phyloP scores from a whole-genome alignment of 2,888 invertebrate genomes.

The Graphium colonna region DNA sequence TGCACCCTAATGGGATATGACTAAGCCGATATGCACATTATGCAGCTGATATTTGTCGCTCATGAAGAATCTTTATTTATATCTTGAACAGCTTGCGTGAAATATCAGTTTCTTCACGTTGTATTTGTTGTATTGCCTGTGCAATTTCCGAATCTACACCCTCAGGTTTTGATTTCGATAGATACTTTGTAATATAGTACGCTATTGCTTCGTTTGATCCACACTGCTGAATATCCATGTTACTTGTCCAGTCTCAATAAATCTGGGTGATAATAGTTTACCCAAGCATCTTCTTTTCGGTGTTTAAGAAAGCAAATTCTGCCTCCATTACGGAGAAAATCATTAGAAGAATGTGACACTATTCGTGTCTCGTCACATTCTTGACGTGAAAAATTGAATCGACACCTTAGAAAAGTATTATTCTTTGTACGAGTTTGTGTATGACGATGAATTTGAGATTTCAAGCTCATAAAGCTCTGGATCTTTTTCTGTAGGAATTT shows the following conservation, averaged over 20 bases:
- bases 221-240: constrained; percentile 39
- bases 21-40: constrained; percentile 36
- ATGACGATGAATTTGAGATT: constrained; percentile 26
- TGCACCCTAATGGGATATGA: constrained; percentile 23
- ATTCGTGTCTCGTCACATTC: constrained; percentile 18
- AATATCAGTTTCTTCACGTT: constrained; percentile 27
- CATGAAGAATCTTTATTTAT: constrained; percentile 37
- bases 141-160: constrained; percentile 21
- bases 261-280: constrained; percentile 25
- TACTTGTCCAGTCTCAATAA: constrained; percentile 29
- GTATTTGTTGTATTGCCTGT: constrained; percentile 24
- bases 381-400: constrained; percentile 26
- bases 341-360: constrained; percentile 11
- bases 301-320: constrained; percentile 18
- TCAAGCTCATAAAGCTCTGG: constrained; percentile 22
- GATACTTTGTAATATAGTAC: constrained; percentile 27
- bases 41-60: constrained; percentile 36
- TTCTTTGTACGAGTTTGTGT: constrained; percentile 25
- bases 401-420: constrained; percentile 20
- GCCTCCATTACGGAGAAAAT: constrained; percentile 13
- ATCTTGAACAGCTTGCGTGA: constrained; percentile 34
- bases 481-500: constrained; percentile 13
- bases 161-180: not conserved
- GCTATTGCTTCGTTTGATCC: constrained; percentile 31
- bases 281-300: constrained; percentile 17